Percentiles rank a stretch among this genome's conserved stretches.
Conservation (phyloP, 2,113 vertebrate genomes). For the Carlito syrichta region DNA sequence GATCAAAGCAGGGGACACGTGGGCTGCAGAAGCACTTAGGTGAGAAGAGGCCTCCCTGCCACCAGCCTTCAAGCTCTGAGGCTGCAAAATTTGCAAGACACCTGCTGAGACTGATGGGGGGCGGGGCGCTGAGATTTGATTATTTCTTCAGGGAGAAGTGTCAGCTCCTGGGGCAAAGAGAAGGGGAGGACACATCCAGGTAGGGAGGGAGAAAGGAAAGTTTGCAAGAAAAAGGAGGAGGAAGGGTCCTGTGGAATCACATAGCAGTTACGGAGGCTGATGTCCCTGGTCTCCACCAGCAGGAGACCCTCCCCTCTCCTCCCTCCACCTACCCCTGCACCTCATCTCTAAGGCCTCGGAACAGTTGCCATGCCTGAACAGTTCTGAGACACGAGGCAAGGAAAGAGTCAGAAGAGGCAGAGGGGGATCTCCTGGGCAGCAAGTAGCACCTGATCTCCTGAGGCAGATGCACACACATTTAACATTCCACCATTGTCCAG, state of each 20-base stretch:
- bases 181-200: too few species aligned
- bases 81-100: not conserved
- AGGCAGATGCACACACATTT: fast-evolving
- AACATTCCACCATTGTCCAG: too few species aligned
- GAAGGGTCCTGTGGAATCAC: not conserved
- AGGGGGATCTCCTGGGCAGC: not conserved
- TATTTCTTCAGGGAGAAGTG: not conserved
- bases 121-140: not conserved
- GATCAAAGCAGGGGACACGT: fast-evolving
- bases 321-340: too few species aligned
- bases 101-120: not conserved
- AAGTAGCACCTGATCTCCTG: fast-evolving
- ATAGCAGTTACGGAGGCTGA: not conserved
- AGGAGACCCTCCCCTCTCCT: not conserved
- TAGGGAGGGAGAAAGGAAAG: not conserved
- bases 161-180: not conserved
- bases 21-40: not conserved
- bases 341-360: not conserved
- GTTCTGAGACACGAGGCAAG: not conserved
- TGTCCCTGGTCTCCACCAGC: not conserved
- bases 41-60: not conserved
- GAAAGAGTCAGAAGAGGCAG: not conserved
- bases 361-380: too few species aligned
- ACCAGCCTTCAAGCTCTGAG: not conserved
- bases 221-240: not conserved